phyloP scores from a whole-genome alignment of 2,797 vertebrate genomes.

The Arnoldichthys spilopterus region DNA sequence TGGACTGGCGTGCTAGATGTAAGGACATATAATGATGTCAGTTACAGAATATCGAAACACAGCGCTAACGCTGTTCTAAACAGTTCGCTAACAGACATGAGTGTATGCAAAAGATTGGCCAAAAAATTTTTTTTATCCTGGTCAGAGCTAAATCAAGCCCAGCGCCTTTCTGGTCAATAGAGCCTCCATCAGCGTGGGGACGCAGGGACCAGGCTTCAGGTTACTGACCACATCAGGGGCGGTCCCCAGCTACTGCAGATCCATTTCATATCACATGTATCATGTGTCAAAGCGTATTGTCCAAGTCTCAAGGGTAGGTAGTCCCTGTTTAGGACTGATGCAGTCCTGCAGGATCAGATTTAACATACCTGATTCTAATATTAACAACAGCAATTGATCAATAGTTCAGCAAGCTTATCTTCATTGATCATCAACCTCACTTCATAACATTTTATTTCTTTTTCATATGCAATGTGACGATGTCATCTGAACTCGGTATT shows the following conservation, averaged over 20 bases:
- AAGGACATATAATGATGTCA: constrained; percentile 9
- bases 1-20: neutral
- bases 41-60: neutral
- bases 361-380: neutral
- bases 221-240: constrained; percentile 63
- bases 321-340: neutral
- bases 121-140: constrained; percentile 26
- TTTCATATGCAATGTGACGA: too few species aligned
- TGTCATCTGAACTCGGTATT: too few species aligned
- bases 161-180: constrained; percentile 28
- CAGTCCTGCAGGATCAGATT: neutral
- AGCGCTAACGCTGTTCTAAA: neutral
- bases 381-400: neutral
- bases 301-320: constrained; percentile 31
- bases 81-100: neutral
- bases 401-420: too few species aligned
- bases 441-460: too few species aligned
- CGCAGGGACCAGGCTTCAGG: constrained; percentile 56
- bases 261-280: constrained; percentile 75
- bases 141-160: constrained; percentile 25
- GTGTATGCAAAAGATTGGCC: neutral
- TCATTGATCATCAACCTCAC: too few species aligned
- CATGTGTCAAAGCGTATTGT: constrained; percentile 68
- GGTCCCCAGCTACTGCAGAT: constrained; percentile 69
- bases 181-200: constrained; percentile 44